Conservation (phyloP, 1,140 invertebrate genomes). For the Aradophagus sp. region DNA sequence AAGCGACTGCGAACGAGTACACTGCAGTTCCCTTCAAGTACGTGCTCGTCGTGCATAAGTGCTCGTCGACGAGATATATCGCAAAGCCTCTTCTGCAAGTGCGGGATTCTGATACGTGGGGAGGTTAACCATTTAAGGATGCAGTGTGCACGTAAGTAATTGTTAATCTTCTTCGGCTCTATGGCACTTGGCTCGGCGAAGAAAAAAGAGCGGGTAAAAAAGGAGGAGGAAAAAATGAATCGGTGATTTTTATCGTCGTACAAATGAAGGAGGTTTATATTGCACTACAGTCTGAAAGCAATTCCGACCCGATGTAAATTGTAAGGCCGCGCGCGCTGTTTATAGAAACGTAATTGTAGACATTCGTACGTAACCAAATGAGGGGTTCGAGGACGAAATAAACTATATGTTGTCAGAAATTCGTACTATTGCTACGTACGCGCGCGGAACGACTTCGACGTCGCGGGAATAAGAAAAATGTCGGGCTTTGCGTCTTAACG, state of each 20-base stretch:
- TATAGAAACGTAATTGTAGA: slow-evolving; percentile 30
- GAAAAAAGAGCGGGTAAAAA: too few species aligned
- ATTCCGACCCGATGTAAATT: slow-evolving; percentile 28
- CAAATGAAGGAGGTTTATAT: slow-evolving; percentile 38
- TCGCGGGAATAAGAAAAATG: too few species aligned
- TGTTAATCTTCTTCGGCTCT: slow-evolving; percentile 50
- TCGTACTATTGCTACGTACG: too few species aligned
- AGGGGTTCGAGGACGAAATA: slow-evolving; percentile 2
- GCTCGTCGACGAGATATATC: slow-evolving; percentile 61
- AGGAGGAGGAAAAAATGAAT: too few species aligned
- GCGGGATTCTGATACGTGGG: slow-evolving; percentile 45
- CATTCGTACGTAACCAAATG: slow-evolving; percentile 14
- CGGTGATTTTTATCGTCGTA: slow-evolving; percentile 31
- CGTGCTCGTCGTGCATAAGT: slow-evolving; percentile 59
- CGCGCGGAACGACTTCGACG: too few species aligned
- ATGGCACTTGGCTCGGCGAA: slow-evolving; percentile 29
- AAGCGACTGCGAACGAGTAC: slow-evolving; percentile 63
- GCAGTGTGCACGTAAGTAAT: slow-evolving; percentile 46
- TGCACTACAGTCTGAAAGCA: slow-evolving; percentile 22
- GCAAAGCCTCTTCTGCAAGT: slow-evolving; percentile 50
- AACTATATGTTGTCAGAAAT: slow-evolving; percentile 4
- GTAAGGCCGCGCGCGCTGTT: slow-evolving; percentile 7
- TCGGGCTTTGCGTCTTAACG: too few species aligned
- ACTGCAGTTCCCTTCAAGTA: slow-evolving; percentile 59
- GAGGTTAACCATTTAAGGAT: slow-evolving; percentile 55